Base-by-base conservation (phyloP, 23 tunicate genomes). In the Trididemnum nubilum region DNA sequence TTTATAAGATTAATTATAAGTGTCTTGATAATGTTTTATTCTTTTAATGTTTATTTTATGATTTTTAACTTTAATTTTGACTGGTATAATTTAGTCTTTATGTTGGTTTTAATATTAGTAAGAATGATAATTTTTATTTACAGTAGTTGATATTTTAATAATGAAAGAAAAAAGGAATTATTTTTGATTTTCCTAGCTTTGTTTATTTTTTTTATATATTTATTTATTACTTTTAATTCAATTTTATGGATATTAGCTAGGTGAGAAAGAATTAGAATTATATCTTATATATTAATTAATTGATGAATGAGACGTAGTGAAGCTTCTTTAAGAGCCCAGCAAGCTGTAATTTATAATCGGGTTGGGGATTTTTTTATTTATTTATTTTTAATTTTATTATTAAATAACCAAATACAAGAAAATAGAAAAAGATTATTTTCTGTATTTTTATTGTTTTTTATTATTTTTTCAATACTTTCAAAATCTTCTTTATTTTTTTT, bases 261-360 rank as follows among this genome's bases (percentile, higher is more conserved):
- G 30, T 74, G 80, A 51, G 80, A 74, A 51, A 38, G 80, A 51
- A 34, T 74, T 38, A 30, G 80, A 0, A n/a, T 74, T 0, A 50
- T 74, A 7, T 74, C 80, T 30, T 74, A n/a, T 74, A 23, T 74
- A 24, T 74, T 74, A 74, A 74, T 74, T 40, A 19, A 15, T 22
- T 74, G 80, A 74, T 74, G 80, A 51, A 24, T 27, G 18, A 40
- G 58, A 44, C 80, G 80, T 44, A 12, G 22, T 25, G 63, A 51
- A 25, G 80, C 80, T 0, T 15, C 33, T 2, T 0, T 24, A 35
- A 23, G 29, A 15, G 63, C 33, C 0, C 18, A 9, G 18, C 80
- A 74, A 51, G 80, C 80, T 74, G 64, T 74, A 19, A 0, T 38
- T 0, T 74, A 74, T 40, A 74, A 74, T 38, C 80, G 80, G 19